Conservation (phyloP, 2,113 vertebrate genomes). For the Dicaeum eximium region DNA sequence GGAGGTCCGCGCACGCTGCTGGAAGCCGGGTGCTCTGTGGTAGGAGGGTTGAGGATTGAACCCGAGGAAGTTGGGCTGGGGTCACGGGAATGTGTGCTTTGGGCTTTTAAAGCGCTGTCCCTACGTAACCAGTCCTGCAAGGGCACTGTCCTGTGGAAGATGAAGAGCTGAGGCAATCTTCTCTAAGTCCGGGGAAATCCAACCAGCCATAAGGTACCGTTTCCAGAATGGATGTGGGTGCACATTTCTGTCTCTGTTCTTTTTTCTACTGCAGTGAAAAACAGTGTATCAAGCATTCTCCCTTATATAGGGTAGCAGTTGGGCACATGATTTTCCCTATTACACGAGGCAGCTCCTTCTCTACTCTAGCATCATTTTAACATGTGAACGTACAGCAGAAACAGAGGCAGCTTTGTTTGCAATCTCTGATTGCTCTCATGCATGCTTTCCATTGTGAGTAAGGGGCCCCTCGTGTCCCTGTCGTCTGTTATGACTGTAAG, state of each 20-base stretch:
- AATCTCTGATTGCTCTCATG: background rate
- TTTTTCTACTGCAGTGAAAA: background rate
- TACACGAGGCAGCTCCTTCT: background rate
- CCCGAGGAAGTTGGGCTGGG: background rate
- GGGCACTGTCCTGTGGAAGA: background rate
- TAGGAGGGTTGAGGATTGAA: background rate
- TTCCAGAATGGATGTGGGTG: background rate
- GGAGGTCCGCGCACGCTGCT: background rate
- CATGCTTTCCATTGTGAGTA: background rate
- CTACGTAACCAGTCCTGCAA: background rate
- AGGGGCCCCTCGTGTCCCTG: background rate
- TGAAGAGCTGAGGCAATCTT: background rate
- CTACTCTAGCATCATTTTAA: background rate
- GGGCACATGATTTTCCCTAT: background rate
- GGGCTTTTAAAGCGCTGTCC: background rate
- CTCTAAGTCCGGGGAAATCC: background rate
- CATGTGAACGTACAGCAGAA: background rate
- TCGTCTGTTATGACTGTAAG: background rate
- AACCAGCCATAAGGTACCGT: rapidly evolving
- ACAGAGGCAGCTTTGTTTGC: background rate
- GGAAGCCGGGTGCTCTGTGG: background rate
- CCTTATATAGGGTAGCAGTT: rapidly evolving
- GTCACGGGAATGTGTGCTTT: background rate
- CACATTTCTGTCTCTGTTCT: background rate
- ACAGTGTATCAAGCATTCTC: background rate